Percentiles rank a stretch among this genome's conserved stretches.
phyloP scores from a whole-genome alignment of 2,888 invertebrate genomes.

The Drosophila mettleri region DNA sequence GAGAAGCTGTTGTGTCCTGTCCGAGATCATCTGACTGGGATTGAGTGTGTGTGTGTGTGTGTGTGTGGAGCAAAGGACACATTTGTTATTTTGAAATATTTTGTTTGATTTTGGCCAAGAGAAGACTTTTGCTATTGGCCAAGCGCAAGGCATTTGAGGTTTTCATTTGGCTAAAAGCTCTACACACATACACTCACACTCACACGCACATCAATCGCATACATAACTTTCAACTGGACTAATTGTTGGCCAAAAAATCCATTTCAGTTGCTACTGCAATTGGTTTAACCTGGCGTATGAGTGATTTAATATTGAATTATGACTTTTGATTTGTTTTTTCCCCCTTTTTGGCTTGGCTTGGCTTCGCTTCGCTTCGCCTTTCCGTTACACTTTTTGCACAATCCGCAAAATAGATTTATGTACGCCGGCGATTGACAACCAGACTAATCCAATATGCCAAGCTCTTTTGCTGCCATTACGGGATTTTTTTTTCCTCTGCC shows the following conservation, averaged over 20 bases:
- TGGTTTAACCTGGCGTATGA: constrained; percentile 77
- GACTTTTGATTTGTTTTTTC: constrained; percentile 52
- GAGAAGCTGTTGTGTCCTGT: constrained; percentile 33
- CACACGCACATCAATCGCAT: constrained; percentile 21
- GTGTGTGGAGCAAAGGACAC: constrained; percentile 57
- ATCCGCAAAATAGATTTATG: constrained; percentile 68
- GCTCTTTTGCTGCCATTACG: constrained; percentile 31
- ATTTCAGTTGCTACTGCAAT: constrained; percentile 56
- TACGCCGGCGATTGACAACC: constrained; percentile 48
- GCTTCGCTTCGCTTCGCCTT: constrained; percentile 26
- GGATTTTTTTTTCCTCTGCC: too few species aligned
- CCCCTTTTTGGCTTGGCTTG: constrained; percentile 29
- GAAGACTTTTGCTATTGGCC: constrained; percentile 52
- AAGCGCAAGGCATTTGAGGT: constrained; percentile 66
- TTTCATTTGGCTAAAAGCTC: constrained; percentile 74
- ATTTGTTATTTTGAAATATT: constrained; percentile 81
- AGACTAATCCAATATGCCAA: constrained; percentile 59
- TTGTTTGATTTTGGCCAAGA: constrained; percentile 73
- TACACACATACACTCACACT: constrained; percentile 13
- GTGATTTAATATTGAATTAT: constrained; percentile 79
- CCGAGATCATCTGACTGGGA: not conserved
- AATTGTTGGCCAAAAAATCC: constrained; percentile 63
- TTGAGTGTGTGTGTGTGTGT: not conserved
- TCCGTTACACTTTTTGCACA: constrained; percentile 38
- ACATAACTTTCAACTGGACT: constrained; percentile 62